Evolutionary conservation across 2,113 vertebrate genomes (phyloP).

Genomic region (Panthera leo): DNA sequence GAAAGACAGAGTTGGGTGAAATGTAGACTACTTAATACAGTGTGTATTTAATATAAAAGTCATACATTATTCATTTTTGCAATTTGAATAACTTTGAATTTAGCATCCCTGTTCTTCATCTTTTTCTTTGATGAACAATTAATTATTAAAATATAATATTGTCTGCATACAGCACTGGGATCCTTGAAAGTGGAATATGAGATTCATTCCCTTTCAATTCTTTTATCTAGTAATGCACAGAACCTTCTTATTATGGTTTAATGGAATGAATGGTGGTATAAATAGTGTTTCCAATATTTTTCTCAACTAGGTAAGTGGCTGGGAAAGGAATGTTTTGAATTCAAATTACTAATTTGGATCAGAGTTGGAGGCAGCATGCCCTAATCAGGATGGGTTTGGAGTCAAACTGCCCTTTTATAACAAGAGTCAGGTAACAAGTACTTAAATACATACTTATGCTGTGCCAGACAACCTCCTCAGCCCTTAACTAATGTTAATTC

Average conservation of each 20-base stretch:
- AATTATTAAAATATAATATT: constrained; percentile 92
- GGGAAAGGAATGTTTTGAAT: constrained; percentile 59
- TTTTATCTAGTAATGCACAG: constrained; percentile 65
- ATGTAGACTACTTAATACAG: constrained; percentile 88
- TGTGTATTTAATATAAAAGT: constrained; percentile 93
- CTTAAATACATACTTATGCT: not conserved
- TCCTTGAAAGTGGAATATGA: constrained; percentile 81
- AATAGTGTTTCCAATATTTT: constrained; percentile 70
- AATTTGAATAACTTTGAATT: constrained; percentile 91
- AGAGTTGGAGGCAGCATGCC: not conserved
- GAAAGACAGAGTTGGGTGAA: constrained; percentile 87
- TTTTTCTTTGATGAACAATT: constrained; percentile 91
- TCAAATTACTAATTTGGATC: constrained; percentile 64
- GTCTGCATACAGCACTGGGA: constrained; percentile 85
- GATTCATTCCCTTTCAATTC: constrained; percentile 74
- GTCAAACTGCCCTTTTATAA: not conserved
- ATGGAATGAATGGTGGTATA: constrained; percentile 29
- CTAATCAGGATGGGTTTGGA: not conserved
- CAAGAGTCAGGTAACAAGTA: not conserved
- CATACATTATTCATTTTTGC: constrained; percentile 90
- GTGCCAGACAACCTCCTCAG: not conserved
- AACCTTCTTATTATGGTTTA: constrained; percentile 57
- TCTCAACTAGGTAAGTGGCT: constrained; percentile 67
- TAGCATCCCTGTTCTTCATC: constrained; percentile 88
- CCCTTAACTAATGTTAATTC: not conserved